Conservation (phyloP, 2,113 vertebrate species). For the Microtus ochrogaster region DNA sequence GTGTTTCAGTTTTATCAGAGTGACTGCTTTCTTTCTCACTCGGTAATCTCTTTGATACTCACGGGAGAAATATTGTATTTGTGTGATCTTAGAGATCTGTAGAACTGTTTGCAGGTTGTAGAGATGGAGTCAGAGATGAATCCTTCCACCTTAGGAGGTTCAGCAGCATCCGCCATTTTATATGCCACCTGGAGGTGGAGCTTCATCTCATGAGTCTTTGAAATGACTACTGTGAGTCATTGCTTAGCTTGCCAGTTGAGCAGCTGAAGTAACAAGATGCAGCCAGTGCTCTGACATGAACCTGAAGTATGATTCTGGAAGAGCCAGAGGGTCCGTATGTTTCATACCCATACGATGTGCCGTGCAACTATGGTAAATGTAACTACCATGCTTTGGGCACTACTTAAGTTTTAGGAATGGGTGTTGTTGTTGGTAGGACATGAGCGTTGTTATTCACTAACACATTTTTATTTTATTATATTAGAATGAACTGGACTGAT, state of each 20-base stretch:
- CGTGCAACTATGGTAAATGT: neutral
- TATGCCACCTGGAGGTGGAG: constrained; percentile 73
- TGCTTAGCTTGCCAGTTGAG: neutral
- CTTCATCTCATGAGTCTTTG: constrained; percentile 84
- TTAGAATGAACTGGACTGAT: neutral
- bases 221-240: constrained; percentile 89
- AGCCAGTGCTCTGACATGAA: neutral
- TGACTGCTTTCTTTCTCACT: neutral
- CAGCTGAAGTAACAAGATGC: neutral
- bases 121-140: neutral
- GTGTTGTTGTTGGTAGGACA: neutral
- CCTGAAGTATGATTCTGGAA: constrained; percentile 4
- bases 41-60: neutral
- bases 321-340: neutral
- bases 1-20: neutral
- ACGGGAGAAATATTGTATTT: neutral
- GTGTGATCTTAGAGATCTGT: neutral
- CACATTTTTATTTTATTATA: neutral
- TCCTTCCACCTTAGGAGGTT: constrained; percentile 30
- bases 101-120: constrained; percentile 66
- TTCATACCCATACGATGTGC: neutral
- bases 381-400: neutral
- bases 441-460: neutral
- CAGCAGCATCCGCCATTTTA: neutral
- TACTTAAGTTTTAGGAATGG: neutral